These are phyloP conservation scores for Hydrotaea cyrtoneurina DNA, from an alignment of 2,888 invertebrate species.

Conservation along the genomic window DNA sequence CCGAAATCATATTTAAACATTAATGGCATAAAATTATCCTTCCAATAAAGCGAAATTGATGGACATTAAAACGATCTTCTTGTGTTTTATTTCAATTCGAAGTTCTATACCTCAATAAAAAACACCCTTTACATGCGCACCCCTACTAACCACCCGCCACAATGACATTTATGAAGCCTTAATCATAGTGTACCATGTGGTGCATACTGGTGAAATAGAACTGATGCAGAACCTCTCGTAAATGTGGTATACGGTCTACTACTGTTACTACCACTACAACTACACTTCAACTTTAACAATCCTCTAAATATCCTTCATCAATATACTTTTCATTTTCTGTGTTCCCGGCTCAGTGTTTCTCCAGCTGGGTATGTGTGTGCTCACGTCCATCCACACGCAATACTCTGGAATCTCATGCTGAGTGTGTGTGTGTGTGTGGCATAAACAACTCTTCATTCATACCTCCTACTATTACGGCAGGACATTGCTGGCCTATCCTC, in stretches of 20 bases:
- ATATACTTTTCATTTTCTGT: constrained; percentile 71
- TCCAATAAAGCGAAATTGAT: too few relatives aligned
- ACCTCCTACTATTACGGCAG: not conserved
- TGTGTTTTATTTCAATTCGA: too few relatives aligned
- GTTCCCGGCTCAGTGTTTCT: not conserved
- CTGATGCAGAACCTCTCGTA: not conserved
- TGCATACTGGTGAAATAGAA: too few relatives aligned
- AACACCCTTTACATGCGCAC: too few relatives aligned
- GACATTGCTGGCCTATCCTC: constrained; percentile 8
- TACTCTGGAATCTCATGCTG: constrained; percentile 57
- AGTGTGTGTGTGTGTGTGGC: not conserved
- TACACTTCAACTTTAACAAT: constrained; percentile 51
- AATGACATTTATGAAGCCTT: too few relatives aligned
- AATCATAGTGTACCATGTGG: too few relatives aligned
- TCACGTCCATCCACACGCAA: constrained; percentile 66
- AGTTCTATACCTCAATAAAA: too few relatives aligned
- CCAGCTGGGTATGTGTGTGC: not conserved
- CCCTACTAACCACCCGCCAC: too few relatives aligned
- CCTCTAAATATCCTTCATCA: constrained; percentile 77
- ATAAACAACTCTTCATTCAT: too few relatives aligned
- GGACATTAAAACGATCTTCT: too few relatives aligned
- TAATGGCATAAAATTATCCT: too few relatives aligned
- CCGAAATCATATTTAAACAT: too few relatives aligned
- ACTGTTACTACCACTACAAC: constrained; percentile 4
- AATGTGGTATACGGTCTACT: not conserved